Percentiles rank a stretch among this genome's conserved stretches.
phyloP scores from a whole-genome alignment of 2,888 invertebrate genomes.

The Laothoe populi region DNA sequence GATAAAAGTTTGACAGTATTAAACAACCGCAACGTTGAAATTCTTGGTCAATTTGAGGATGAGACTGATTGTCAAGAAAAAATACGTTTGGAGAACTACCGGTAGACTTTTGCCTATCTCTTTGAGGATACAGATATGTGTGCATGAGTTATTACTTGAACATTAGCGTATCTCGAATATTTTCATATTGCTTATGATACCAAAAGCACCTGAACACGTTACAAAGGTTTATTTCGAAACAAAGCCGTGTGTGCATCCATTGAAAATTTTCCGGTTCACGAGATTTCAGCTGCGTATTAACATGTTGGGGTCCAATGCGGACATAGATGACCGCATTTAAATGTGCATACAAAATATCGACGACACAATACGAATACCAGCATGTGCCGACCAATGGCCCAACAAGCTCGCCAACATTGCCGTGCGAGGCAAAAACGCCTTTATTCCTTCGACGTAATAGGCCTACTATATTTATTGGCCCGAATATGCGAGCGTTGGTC shows the following conservation, averaged over 20 bases:
- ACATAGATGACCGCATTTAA: slow-evolving; percentile 80
- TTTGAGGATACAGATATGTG: no score
- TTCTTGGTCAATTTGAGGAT: no score
- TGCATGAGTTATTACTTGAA: no score
- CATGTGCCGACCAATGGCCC: slow-evolving; percentile 53
- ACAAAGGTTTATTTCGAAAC: slow-evolving; percentile 35
- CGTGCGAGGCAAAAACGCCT: slow-evolving; percentile 41
- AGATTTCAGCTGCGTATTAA: slow-evolving; percentile 66
- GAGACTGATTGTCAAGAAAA: no score
- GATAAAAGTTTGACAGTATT: no score
- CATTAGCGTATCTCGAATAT: not conserved
- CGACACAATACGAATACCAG: slow-evolving; percentile 72
- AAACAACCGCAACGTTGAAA: no score
- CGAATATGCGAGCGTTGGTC: slow-evolving; percentile 35
- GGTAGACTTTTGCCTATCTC: no score
- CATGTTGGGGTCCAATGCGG: slow-evolving; percentile 56
- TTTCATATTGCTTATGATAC: slow-evolving; percentile 6
- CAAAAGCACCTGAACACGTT: slow-evolving; percentile 33
- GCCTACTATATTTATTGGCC: not conserved
- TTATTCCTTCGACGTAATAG: slow-evolving; percentile 37
- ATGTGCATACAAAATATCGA: slow-evolving; percentile 82
- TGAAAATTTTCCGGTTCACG: slow-evolving; percentile 57
- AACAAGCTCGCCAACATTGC: slow-evolving; percentile 35
- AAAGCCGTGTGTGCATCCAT: slow-evolving; percentile 47
- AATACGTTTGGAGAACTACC: no score